Conservation (phyloP, 2,888 invertebrate species). For the Linnaemya tessellans region DNA sequence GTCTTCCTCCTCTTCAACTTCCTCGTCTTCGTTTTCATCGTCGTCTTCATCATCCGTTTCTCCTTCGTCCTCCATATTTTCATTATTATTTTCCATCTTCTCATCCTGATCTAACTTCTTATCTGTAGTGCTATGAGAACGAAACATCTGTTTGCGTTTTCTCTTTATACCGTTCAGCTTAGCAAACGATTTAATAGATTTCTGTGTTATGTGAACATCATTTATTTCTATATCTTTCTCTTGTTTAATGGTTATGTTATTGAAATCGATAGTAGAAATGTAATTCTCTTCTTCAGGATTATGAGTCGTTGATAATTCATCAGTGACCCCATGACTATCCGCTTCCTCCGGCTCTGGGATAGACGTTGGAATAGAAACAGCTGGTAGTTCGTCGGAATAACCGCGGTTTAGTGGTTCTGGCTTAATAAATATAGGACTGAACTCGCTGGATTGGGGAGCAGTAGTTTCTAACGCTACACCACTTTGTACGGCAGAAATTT, state of each 20-base stretch:
- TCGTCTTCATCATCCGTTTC: constrained; percentile 43
- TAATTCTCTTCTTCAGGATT: constrained; percentile 76
- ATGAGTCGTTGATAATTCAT: background rate
- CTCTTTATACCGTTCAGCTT: constrained; percentile 63
- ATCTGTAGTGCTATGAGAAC: constrained; percentile 8
- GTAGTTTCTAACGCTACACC: constrained; percentile 70
- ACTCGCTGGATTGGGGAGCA: constrained; percentile 49
- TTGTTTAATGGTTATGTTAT: constrained; percentile 79
- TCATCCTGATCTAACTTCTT: background rate
- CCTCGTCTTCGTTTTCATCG: constrained; percentile 30
- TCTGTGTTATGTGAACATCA: constrained; percentile 66
- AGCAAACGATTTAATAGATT: constrained; percentile 26
- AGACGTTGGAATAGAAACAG: background rate
- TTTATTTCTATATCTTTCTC: constrained; percentile 80
- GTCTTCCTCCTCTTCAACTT: constrained; percentile 59
- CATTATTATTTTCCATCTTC: background rate
- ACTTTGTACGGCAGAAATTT: constrained; percentile 77
- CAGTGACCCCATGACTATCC: background rate
- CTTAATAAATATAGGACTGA: constrained; percentile 75
- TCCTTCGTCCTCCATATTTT: constrained; percentile 36
- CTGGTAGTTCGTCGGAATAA: constrained; percentile 76
- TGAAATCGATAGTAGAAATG: constrained; percentile 78
- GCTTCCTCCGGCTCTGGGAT: background rate
- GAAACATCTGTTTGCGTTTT: constrained; percentile 37
- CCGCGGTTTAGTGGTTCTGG: constrained; percentile 78